Evolutionary conservation across 1,140 invertebrate genomes (phyloP), one percentile per base, ranked within the genome.

Genomic region (Lamellibrachia luymesi): DNA sequence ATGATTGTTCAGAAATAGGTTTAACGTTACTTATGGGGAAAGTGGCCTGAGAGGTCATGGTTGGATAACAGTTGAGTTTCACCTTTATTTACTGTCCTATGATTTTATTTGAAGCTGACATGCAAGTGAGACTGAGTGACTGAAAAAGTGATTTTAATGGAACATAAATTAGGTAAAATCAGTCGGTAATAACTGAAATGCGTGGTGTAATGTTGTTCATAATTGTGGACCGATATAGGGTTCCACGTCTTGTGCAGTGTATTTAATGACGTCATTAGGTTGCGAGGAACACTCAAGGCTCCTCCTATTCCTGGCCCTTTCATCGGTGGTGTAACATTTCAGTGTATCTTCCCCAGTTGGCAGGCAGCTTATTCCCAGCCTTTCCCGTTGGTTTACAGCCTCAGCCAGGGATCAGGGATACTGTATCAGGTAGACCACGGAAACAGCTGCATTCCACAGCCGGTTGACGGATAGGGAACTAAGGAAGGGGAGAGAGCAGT

Each of bases 361-460:
- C 64, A 80, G 17, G 64, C 38, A 38, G 13, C 64, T 80, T 80
- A 17, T 22, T 80, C 13, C 38, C 64, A 80, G 64, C 64, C 64
- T 22, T 80, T 80, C 64, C 64, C 64, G 38, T 80, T 22, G 4
- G 64, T 80, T 10, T 22, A 2, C 6, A 80, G 64, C 52, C 13
- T 6, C 13, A 7, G 52, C 64, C 64, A 80, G 64, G 64, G 64
- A 80, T 80, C 6, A 56, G 6, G 64, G 64, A 80, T 80, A 80
- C 64, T 80, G 64, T 80, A 80, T 80, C 64, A 80, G 64, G 64
- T 80, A 80, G 64, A 10, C 2, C 13, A 80, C 1, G 64, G 64
- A 80, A 38, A 80, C 64, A 80, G 64, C 64, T 80, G 64, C 64
- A 80, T 80, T 80, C 64, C 64, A 80, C 64, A 80, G 64, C 64